These are phyloP conservation scores for Amphiura filiformis DNA, from an alignment of 35 echinoderm and acorn worm genomes.

Conservation along the genomic window DNA sequence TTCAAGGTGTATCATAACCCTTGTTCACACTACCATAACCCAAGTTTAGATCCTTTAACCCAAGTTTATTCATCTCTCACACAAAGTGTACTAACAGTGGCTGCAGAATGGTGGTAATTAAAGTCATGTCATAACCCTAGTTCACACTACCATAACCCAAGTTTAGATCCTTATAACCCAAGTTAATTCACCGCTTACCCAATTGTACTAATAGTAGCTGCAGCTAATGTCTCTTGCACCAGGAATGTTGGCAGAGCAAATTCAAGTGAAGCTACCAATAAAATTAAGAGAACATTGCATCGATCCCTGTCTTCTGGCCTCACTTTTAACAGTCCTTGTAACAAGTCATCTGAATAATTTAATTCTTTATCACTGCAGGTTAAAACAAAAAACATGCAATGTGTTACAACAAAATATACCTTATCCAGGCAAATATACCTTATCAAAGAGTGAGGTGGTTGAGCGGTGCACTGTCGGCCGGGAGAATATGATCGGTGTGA, in stretches of 20 bases:
- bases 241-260: slow-evolving; percentile 67
- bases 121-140: no score
- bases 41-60: no score
- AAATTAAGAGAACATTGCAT: slow-evolving; percentile 80
- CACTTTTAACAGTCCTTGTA: slow-evolving; percentile 64
- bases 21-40: no score
- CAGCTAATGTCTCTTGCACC: slow-evolving; percentile 66
- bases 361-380: slow-evolving; percentile 4
- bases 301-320: slow-evolving; percentile 49
- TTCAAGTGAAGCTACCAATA: slow-evolving; percentile 84
- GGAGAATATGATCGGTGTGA: no score
- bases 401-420: not conserved
- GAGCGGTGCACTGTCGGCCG: no score
- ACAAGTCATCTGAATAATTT: not conserved
- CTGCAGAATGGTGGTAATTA: no score
- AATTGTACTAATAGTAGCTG: slow-evolving; percentile 57
- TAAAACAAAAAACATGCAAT: no score
- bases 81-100: no score
- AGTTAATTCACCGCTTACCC: slow-evolving; percentile 52
- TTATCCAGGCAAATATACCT: not conserved
- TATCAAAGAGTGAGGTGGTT: not conserved
- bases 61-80: no score
- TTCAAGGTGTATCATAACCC: no score
- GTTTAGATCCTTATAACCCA: no score
- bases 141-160: no score